Percentiles rank a stretch among this genome's conserved stretches.
phyloP scores from a whole-genome alignment of 2,113 vertebrate genomes.

The Hemichromis elongatus region DNA sequence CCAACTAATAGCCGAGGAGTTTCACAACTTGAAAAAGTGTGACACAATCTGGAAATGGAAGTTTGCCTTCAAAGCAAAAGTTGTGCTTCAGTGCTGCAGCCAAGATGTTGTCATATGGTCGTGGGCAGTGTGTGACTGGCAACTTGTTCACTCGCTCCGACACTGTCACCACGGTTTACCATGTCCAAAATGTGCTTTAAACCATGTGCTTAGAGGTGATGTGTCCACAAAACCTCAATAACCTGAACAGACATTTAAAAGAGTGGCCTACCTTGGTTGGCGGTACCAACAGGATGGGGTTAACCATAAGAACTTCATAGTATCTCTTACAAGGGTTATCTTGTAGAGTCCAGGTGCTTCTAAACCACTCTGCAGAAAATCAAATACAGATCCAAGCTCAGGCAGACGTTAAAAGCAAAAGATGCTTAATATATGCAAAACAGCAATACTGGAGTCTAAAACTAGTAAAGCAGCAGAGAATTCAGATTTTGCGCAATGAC shows the following conservation, averaged over 20 bases:
- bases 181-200: neutral
- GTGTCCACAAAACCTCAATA: neutral
- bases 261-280: slow-evolving; percentile 81
- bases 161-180: neutral
- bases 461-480: neutral
- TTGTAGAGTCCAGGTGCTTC: slow-evolving; percentile 79
- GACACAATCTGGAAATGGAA: neutral
- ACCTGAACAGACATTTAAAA: neutral
- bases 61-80: neutral
- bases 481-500: neutral
- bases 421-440: neutral
- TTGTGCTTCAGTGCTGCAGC: neutral
- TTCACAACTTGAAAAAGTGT: neutral
- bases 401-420: neutral
- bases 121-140: neutral
- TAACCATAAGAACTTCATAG: slow-evolving; percentile 84
- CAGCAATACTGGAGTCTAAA: neutral
- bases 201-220: neutral
- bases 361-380: slow-evolving; percentile 77
- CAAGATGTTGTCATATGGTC: neutral
- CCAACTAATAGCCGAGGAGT: neutral
- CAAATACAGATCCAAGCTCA: neutral
- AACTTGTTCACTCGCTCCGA: neutral
- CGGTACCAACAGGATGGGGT: slow-evolving; percentile 86
- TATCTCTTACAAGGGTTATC: slow-evolving; percentile 90